Evolutionary conservation across 2,888 invertebrate species (phyloP).

Genomic region (Oxyteleia sp.): DNA sequence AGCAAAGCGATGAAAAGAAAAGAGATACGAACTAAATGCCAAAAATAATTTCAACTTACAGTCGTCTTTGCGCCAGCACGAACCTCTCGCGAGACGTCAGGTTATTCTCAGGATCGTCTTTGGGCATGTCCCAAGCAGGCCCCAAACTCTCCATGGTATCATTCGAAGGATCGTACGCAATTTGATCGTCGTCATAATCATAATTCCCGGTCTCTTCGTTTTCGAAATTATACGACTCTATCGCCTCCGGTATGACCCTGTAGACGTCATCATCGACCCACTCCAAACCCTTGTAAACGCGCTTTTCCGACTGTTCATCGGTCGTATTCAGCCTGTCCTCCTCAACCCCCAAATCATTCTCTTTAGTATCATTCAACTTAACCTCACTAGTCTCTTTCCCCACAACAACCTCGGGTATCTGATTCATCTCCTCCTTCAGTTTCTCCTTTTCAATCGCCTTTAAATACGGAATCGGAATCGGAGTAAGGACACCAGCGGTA

Average conservation of each 20-base stretch:
- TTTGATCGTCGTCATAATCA: conserved; percentile 79
- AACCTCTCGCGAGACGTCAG: conserved; percentile 81
- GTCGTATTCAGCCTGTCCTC: conserved; percentile 29
- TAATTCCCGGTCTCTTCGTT: conserved; percentile 77
- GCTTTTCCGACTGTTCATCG: conserved; percentile 35
- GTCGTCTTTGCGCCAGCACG: conserved; percentile 81
- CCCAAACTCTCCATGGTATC: conserved; percentile 47
- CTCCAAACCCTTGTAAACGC: conserved; percentile 84
- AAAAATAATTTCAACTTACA: conserved; percentile 79
- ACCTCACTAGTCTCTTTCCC: background rate
- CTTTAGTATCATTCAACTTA: conserved; percentile 45
- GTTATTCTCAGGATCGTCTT: conserved; percentile 76
- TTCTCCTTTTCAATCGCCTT: conserved; percentile 1
- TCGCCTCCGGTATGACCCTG: conserved; percentile 83
- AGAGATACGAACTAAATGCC: conserved; percentile 8
- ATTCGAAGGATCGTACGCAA: conserved; percentile 62
- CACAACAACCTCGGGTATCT: conserved; percentile 19
- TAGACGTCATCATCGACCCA: conserved; percentile 86
- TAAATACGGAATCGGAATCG: conserved; percentile 51
- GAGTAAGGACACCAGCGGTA: conserved; percentile 46
- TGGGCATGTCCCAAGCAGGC: conserved; percentile 40
- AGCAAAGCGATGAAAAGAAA: background rate
- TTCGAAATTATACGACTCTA: conserved; percentile 79
- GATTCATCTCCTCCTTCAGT: conserved; percentile 3
- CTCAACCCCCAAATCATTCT: conserved; percentile 28